Percentiles rank a stretch among this genome's conserved stretches.
Conservation (phyloP, 2,888 invertebrate species). For the Cantharis rustica region DNA sequence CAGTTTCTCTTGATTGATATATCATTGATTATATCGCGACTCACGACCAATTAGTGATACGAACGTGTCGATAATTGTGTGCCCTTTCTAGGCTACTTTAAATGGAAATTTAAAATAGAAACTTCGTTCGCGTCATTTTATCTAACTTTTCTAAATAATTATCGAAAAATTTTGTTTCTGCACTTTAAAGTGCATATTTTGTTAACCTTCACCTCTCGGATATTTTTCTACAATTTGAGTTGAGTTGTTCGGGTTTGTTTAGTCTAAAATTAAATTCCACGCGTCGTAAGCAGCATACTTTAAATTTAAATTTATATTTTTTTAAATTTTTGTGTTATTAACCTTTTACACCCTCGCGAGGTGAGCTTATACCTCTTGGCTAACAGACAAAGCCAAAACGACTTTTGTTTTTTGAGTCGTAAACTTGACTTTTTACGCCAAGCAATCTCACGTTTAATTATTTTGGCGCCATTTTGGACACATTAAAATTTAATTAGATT, state of each 20-base stretch:
- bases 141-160: not conserved
- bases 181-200: not conserved
- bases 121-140: not conserved
- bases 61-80: conserved; percentile 3
- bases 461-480: not conserved
- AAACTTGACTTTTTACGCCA: not conserved
- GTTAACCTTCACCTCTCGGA: not conserved
- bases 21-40: conserved; percentile 8
- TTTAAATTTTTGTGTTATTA: conserved; percentile 3
- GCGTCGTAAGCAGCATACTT: not conserved
- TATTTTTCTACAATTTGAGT: not conserved
- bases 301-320: not conserved
- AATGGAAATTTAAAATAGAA: not conserved
- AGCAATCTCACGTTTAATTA: not conserved
- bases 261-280: conserved; percentile 4
- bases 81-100: not conserved
- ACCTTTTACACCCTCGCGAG: conserved; percentile 2
- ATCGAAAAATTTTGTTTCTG: not conserved
- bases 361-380: not conserved
- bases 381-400: conserved; percentile 4
- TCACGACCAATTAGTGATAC: conserved; percentile 9
- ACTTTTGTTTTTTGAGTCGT: not conserved
- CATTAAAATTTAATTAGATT: not conserved
- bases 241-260: not conserved
- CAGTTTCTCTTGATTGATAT: conserved; percentile 14